Evolutionary conservation across 2,888 invertebrate genomes (phyloP).

Genomic region (Lasius platythorax): DNA sequence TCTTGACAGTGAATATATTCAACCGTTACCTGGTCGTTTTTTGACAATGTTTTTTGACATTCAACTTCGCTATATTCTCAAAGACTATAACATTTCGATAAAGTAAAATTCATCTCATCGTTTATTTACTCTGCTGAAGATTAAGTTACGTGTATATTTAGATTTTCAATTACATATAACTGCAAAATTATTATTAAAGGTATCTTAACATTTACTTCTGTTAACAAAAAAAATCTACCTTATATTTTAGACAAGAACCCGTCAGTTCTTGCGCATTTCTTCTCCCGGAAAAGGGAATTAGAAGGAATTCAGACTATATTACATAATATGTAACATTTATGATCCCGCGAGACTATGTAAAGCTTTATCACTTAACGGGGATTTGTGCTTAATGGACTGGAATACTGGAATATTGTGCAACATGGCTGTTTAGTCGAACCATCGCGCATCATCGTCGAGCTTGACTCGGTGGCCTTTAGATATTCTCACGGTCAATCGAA

Average conservation of each 20-base stretch:
- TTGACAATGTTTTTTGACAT: neutral
- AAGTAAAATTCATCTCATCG: neutral
- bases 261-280: neutral
- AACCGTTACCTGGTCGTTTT: neutral
- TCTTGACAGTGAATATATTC: neutral
- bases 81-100: neutral
- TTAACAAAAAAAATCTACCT: neutral
- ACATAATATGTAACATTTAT: neutral
- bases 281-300: neutral
- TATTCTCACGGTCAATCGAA: conserved; percentile 11
- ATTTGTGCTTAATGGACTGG: conserved; percentile 37
- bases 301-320: neutral
- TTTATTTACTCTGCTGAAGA: neutral
- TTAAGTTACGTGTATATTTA: neutral
- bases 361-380: conserved; percentile 22
- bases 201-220: neutral
- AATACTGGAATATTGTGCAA: conserved; percentile 26
- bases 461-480: neutral
- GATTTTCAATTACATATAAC: neutral
- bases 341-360: neutral
- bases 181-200: neutral
- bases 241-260: neutral
- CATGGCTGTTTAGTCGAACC: neutral
- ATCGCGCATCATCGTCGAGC: neutral
- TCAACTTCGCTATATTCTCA: neutral